Percentiles rank a stretch among this genome's conserved stretches.
phyloP scores from a whole-genome alignment of 2,888 invertebrate species.

The Ypsolopha scabrella region DNA sequence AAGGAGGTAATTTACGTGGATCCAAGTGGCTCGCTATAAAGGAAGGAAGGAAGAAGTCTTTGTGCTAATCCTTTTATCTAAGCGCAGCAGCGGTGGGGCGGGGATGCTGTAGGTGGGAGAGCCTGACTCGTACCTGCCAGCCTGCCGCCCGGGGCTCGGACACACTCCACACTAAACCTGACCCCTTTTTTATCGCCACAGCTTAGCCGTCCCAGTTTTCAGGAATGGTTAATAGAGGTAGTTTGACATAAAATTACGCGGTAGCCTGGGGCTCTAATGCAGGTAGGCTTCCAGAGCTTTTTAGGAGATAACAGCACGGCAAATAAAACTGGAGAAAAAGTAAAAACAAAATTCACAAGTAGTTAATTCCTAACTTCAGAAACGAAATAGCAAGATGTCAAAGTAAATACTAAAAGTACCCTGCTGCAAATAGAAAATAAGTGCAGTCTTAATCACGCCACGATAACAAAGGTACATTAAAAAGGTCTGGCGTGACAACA shows the following conservation, averaged over 20 bases:
- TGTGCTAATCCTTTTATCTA: constrained; percentile 57
- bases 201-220: neutral
- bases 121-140: neutral
- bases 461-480: constrained; percentile 67
- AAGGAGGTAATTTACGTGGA: neutral
- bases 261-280: too few species aligned
- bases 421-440: constrained; percentile 25
- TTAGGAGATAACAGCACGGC: too few species aligned
- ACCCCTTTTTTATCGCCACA: constrained; percentile 2
- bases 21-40: constrained; percentile 15
- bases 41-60: constrained; percentile 33
- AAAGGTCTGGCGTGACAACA: constrained; percentile 72
- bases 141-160: neutral
- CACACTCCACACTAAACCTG: constrained; percentile 1
- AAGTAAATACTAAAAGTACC: neutral
- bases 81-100: constrained; percentile 41
- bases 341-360: too few species aligned
- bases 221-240: neutral
- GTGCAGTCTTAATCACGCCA: constrained; percentile 54
- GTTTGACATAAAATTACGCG: neutral
- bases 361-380: too few species aligned
- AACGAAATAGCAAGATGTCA: too few species aligned
- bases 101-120: constrained; percentile 7
- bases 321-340: too few species aligned
- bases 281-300: too few species aligned